Evolutionary conservation across 2,797 vertebrate species (phyloP), one percentile per base, ranked within the genome.

Genomic region (Cirrhinus mrigala): DNA sequence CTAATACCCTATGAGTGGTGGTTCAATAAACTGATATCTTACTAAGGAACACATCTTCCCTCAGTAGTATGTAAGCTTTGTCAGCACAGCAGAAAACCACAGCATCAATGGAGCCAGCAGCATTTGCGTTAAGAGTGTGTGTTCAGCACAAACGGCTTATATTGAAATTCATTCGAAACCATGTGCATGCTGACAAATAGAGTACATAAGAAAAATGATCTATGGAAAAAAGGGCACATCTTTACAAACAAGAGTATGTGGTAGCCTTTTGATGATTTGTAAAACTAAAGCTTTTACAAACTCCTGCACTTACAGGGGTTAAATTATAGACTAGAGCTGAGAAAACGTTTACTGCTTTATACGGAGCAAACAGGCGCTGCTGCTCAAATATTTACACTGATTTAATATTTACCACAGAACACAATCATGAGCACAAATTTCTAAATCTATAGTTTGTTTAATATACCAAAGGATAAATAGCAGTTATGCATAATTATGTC

Each of bases 301-400:
- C 33, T 60, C 16, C n/a, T 46, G 37, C 75, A 60, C 83, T 84
- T 84, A 70, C 16, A 68, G 37, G 2, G 8, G 37, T 56, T 84
- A 33, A 79, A 79, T 79, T 70, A 84, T 84, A 73, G 80, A 87
- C 46, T 40, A 11, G 58, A 24, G 15, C 48, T 37, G 64, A 66
- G 62, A 70, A 27, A 54, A 24, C 14, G 48, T 77, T 79, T 52
- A 60, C 75, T 78, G 80, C 74, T 79, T 86, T n/a, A 69, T 37
- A 75, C 5, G 70, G 11, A 16, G 24, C 14, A 7, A 29, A 46
- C 68, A 73, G 33, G 24, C 24, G 20, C 15, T 3, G 27, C 62
- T 27, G 12, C 33, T 56, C 29, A 68, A 56, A 69, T 48, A 70
- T 27, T 81, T 22, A 60, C 60, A 64, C 24, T 20, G 29, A 33